Conservation (phyloP, 2,888 invertebrate species). For the Coremacera marginata region DNA sequence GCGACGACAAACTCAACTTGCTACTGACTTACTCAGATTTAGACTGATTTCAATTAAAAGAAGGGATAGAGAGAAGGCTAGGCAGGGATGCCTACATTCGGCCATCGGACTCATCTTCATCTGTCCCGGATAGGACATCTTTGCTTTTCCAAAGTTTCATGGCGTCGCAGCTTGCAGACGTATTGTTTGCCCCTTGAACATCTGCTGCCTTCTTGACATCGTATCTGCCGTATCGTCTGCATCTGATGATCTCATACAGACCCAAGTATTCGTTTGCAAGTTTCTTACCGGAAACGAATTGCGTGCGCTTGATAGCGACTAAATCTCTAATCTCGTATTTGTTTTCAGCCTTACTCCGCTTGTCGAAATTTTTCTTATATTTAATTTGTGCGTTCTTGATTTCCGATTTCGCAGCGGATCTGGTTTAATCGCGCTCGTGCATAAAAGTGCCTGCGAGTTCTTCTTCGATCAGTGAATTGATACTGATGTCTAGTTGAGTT, state of each 20-base stretch:
- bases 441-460: not conserved
- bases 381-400: not conserved
- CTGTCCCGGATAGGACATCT: not conserved
- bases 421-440: not conserved
- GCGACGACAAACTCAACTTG: too few species aligned
- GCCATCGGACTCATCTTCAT: constrained; percentile 5
- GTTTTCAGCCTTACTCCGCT: not conserved
- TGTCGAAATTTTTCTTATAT: constrained; percentile 6
- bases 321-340: not conserved
- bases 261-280: too few species aligned
- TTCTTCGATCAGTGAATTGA: constrained; percentile 4
- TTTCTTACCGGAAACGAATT: not conserved
- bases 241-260: not conserved
- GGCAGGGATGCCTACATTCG: not conserved
- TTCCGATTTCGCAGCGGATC: not conserved
- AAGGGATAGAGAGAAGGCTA: too few species aligned
- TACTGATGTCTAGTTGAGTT: not conserved
- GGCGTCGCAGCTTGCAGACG: not conserved
- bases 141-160: constrained; percentile 4
- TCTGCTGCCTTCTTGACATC: not conserved
- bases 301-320: constrained; percentile 7
- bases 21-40: too few species aligned
- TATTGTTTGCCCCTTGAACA: not conserved
- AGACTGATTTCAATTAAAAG: too few species aligned
- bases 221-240: not conserved